A percentile compares a stretch with the other conserved stretches of the same genome.
These are phyloP conservation scores for Bellardia pandia DNA, from an alignment of 2,888 invertebrate species.

Conservation along the genomic window DNA sequence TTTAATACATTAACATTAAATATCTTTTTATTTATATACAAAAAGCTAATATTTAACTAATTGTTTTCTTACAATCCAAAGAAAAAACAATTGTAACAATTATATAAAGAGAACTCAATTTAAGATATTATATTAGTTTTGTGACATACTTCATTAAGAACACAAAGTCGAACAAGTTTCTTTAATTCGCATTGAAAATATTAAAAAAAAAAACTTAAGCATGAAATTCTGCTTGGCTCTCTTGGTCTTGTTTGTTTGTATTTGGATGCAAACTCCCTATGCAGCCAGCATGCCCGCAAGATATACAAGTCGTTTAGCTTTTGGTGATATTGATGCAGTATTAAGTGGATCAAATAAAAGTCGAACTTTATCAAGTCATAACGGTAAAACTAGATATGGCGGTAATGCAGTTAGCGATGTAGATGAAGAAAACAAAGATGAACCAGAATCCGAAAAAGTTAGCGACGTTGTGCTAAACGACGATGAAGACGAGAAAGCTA, in stretches of 20 bases:
- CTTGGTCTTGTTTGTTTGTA: background rate
- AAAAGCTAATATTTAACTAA: background rate
- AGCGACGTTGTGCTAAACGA: background rate
- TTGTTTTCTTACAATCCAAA: background rate
- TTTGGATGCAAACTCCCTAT: background rate
- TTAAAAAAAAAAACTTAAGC: background rate
- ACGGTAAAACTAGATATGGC: background rate
- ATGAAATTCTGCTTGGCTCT: slow-evolving; percentile 10
- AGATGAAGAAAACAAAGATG: no score
- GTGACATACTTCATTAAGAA: background rate
- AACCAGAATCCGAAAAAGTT: background rate
- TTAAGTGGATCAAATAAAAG: background rate
- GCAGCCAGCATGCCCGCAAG: background rate
- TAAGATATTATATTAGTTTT: slow-evolving; percentile 4
- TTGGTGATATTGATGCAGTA: no score
- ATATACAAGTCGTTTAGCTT: background rate
- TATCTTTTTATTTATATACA: background rate
- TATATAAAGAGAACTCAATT: background rate
- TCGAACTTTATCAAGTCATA: background rate
- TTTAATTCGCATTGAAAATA: background rate
- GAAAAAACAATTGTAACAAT: background rate
- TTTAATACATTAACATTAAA: no score
- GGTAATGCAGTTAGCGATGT: background rate
- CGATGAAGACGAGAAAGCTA: background rate
- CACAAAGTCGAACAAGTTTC: background rate